Percentiles rank a stretch among this genome's conserved stretches.
phyloP scores from a whole-genome alignment of 2,797 vertebrate species.

The Spinibarbus caldwelli region DNA sequence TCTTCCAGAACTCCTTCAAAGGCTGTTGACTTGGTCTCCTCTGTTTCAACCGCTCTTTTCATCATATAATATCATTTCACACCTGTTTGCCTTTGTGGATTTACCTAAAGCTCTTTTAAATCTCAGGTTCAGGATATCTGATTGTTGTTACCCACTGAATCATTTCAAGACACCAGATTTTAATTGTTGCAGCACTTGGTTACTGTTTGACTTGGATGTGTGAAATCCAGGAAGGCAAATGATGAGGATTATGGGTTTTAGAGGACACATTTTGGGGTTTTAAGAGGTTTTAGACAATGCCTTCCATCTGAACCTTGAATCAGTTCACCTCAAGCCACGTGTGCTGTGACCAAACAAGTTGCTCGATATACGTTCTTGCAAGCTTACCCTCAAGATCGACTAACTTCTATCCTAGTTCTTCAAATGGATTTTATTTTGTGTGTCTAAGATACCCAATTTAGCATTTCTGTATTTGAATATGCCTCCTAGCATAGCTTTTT shows the following conservation, averaged over 20 bases:
- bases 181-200: slow-evolving; percentile 16
- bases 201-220: slow-evolving; percentile 1
- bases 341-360: slow-evolving; percentile 22
- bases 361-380: background rate
- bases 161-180: slow-evolving; percentile 49
- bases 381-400: slow-evolving; percentile 13
- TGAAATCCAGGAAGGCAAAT: slow-evolving; percentile 20
- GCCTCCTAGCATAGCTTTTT: slow-evolving; percentile 37
- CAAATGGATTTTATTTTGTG: slow-evolving; percentile 5
- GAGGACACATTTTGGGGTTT: background rate
- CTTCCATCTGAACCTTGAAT: slow-evolving; percentile 6
- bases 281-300: slow-evolving; percentile 17
- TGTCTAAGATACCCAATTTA: slow-evolving; percentile 24
- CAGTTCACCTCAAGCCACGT: slow-evolving; percentile 24
- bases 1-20: slow-evolving; percentile 38
- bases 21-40: slow-evolving; percentile 40
- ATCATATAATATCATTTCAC: slow-evolving; percentile 42
- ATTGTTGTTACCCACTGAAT: slow-evolving; percentile 58
- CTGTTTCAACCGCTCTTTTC: slow-evolving; percentile 22
- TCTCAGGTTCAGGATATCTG: slow-evolving; percentile 76
- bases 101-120: slow-evolving; percentile 72
- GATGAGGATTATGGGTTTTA: slow-evolving; percentile 20
- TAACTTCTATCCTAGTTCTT: slow-evolving; percentile 23
- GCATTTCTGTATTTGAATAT: slow-evolving; percentile 48
- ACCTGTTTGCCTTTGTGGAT: slow-evolving; percentile 63